A percentile compares a stretch with the other conserved stretches of the same genome.
Conservation (phyloP, 1,140 invertebrate species). For the Copidosoma floridanum region DNA sequence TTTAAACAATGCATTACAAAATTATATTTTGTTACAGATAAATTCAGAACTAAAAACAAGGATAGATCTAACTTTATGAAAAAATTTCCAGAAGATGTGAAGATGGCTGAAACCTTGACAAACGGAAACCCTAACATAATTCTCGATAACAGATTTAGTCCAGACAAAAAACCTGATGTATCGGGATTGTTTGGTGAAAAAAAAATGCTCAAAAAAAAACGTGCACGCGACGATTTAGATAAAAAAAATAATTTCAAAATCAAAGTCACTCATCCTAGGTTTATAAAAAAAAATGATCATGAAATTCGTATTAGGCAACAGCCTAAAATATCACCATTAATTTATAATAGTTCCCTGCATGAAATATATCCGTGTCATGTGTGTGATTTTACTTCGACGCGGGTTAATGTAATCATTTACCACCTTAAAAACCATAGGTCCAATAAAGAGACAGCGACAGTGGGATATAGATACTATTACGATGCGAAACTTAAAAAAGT, state of each 20-base stretch:
- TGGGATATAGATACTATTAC: conserved; percentile 22
- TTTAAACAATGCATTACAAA: no score
- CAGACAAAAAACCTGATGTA: conserved; percentile 60
- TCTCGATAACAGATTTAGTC: conserved; percentile 61
- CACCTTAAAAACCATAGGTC: conserved; percentile 66
- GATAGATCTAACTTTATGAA: conserved; percentile 62
- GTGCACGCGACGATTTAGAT: conserved; percentile 37
- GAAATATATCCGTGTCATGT: conserved; percentile 63
- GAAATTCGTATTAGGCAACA: conserved; percentile 60
- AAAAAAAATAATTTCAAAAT: conserved; percentile 35
- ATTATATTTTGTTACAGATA: conserved; percentile 54
- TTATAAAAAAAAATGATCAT: conserved; percentile 62
- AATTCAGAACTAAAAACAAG: conserved; percentile 61
- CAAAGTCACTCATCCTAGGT: conserved; percentile 57
- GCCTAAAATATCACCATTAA: conserved; percentile 38
- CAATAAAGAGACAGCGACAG: conserved; percentile 26
- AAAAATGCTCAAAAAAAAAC: conserved; percentile 48
- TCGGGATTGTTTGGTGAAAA: conserved; percentile 50
- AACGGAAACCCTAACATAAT: conserved; percentile 68
- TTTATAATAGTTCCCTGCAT: conserved; percentile 35
- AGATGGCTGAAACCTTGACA: conserved; percentile 66
- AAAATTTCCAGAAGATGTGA: conserved; percentile 73
- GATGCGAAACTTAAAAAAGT: no score
- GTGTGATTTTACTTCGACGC: conserved; percentile 64
- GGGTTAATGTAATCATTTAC: conserved; percentile 68